Evolutionary conservation across 2,888 invertebrate genomes (phyloP), one percentile per base, ranked within the genome.

Genomic region (Phymatocera aterrima): DNA sequence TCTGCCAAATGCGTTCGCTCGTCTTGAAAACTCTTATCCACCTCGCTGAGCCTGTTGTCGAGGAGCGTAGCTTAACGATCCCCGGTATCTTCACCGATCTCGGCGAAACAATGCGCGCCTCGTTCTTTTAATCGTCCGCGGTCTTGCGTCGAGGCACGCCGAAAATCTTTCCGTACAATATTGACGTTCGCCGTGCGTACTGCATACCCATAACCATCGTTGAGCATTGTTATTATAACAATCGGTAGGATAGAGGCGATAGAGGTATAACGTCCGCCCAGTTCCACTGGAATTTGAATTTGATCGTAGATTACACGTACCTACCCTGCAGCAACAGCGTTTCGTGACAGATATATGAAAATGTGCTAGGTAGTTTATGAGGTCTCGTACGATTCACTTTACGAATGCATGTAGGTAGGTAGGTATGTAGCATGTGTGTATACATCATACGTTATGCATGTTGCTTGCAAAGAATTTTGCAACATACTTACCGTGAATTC

Each of bases 271-370:
- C n/a, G n/a, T n/a, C n/a, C 28, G 46, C 46, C 31, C 15, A 46
- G 48, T 48, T 70, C 18, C 48, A 51, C 8, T 34, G 70, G 48
- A 15, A 70, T 70, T 70, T 70, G 70, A 70, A 70, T 70, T 70
- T 70, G 51, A 70, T 70, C 70, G 51, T 70, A 70, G 70, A 70
- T 70, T 70, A 70, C 70, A 48, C 31, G 61, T 48, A 48, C 48
- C 18, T 48, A 48, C 48, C n/a, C 6, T 21, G 34, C 10, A 48
- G 31, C 46, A 40, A 48, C 31, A 48, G 48, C 40, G 18, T 48
- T 48, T 48, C 48, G 70, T 48, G 70, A 70, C 70, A 70, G 70
- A 70, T 70, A 70, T 70, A 70, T 70, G 70, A 70, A 70, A 70
- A 70, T 70, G 70, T 70, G n/a, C 43, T 10, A 18, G 31, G 48